Percentiles rank a stretch among this genome's conserved stretches.
Conservation (phyloP, 2,797 vertebrate species). For the Falco biarmicus region DNA sequence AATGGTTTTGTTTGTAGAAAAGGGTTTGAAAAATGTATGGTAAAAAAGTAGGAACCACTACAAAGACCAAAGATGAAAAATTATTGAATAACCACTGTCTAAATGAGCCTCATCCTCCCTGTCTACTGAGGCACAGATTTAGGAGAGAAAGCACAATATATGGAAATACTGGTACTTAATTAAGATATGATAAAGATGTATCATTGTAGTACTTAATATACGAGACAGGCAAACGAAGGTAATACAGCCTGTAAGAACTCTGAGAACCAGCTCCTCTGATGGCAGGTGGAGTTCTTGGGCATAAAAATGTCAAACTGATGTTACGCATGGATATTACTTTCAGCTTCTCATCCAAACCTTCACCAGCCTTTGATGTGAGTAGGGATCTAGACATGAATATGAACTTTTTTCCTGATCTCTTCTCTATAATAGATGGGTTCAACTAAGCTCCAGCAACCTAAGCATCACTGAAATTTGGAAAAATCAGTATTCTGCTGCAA, state of each 20-base stretch:
- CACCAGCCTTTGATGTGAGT: neutral
- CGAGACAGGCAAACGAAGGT: neutral
- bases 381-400: neutral
- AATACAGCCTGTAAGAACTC: neutral
- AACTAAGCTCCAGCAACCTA: neutral
- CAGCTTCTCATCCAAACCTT: neutral
- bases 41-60: neutral
- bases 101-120: neutral
- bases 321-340: neutral
- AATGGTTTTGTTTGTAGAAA: neutral
- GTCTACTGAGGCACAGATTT: neutral
- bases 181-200: neutral
- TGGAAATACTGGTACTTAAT: neutral
- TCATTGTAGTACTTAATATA: neutral
- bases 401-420: neutral
- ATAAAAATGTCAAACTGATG: neutral
- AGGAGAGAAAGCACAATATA: neutral
- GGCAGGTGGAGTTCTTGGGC: neutral
- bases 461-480: neutral
- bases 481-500: neutral
- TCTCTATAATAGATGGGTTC: neutral
- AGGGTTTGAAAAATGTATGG: neutral
- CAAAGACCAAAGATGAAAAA: neutral
- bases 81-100: neutral
- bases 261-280: neutral